A percentile compares a stretch with the other conserved stretches of the same genome.
These are phyloP conservation scores for Ochropleura plecta DNA, from an alignment of 2,888 invertebrate species.

Conservation along the genomic window DNA sequence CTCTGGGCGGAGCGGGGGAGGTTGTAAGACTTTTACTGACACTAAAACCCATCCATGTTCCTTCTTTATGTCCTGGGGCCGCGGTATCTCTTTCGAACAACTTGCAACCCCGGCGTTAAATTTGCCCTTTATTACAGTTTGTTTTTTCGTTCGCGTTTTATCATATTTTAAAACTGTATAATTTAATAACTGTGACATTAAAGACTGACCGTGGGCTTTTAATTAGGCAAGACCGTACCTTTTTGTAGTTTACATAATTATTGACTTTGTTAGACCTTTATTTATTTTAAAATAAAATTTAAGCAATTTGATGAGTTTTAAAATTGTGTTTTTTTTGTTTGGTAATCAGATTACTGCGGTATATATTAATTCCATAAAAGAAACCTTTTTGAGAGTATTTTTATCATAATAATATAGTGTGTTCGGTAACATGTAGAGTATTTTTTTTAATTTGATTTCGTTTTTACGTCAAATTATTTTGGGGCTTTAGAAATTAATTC, in stretches of 20 bases:
- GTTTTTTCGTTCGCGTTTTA: too few relatives aligned
- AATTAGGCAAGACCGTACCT: not conserved
- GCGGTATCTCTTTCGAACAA: too few relatives aligned
- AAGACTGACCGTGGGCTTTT: not conserved
- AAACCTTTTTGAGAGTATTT: not conserved
- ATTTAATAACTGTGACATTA: not conserved
- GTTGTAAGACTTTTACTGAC: too few relatives aligned
- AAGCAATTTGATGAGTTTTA: not conserved
- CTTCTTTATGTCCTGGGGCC: too few relatives aligned
- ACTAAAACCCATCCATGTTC: too few relatives aligned
- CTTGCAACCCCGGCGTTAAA: too few relatives aligned
- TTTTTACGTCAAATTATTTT: not conserved
- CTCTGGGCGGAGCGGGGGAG: too few relatives aligned
- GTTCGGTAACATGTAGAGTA: too few relatives aligned
- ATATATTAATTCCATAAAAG: not conserved
- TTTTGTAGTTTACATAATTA: constrained; percentile 2
- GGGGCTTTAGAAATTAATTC: not conserved
- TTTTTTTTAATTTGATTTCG: not conserved
- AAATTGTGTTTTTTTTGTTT: constrained; percentile 5
- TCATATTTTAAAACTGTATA: not conserved
- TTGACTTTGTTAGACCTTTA: not conserved
- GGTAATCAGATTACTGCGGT: not conserved
- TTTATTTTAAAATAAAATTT: constrained; percentile 7
- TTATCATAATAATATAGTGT: not conserved
- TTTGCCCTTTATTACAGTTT: too few relatives aligned